Conservation (phyloP, 2,888 invertebrate species). For the Tryphoninae sp. region DNA sequence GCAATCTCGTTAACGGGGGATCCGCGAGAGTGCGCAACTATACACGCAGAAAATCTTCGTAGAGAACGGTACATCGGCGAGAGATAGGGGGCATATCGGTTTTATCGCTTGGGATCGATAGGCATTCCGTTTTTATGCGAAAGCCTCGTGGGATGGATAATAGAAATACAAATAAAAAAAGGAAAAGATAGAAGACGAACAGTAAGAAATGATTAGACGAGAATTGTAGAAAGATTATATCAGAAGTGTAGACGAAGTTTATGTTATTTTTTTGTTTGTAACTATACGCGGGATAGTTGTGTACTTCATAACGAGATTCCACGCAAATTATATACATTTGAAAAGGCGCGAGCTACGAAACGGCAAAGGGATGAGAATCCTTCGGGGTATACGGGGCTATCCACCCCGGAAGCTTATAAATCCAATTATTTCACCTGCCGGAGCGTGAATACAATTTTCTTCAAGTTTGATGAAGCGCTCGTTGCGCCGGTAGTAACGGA, state of each 20-base stretch:
- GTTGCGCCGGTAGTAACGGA: neutral
- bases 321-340: constrained; percentile 1
- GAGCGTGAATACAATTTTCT: constrained; percentile 9
- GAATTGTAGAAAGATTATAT: constrained; percentile 24
- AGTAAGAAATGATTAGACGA: neutral
- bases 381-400: neutral
- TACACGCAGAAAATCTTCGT: constrained; percentile 19
- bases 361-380: neutral
- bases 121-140: constrained; percentile 36
- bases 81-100: constrained; percentile 14
- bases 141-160: neutral
- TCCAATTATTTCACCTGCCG: constrained; percentile 15
- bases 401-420: neutral
- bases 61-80: constrained; percentile 37
- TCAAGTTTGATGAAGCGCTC: neutral
- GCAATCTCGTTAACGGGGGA: constrained; percentile 52
- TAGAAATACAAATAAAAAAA: neutral
- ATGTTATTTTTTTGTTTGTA: neutral
- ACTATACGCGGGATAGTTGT: neutral
- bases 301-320: constrained; percentile 8
- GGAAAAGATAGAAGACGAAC: neutral
- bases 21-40: constrained; percentile 22
- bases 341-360: neutral
- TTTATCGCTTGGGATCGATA: constrained; percentile 39
- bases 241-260: constrained; percentile 20